Base-by-base conservation (phyloP, 1,140 invertebrate genomes). In the Meloidogyne exigua region DNA sequence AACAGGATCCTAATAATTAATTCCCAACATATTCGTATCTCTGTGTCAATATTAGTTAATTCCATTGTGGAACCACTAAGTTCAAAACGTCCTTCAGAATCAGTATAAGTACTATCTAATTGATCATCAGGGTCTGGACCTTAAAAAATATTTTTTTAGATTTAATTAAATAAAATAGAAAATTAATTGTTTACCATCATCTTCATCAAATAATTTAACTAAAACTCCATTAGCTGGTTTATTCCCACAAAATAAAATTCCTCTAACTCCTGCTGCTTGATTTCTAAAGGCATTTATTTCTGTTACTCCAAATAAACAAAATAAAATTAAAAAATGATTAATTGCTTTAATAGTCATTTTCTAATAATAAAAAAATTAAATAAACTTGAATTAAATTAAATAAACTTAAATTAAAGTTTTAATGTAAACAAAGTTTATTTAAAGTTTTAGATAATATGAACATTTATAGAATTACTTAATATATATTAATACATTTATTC, bases 111-210 rank as follows among this genome's bases (percentile, higher is more conserved):
- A 23, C 68, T 77, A 57, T 82, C 83, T 4, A 88, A 77, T 26
- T 82, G n/a, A 62, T 87, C 85, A 72, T 87, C 86, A 1, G 85
- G 87, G 75, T 87, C 86, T 2, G 86, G 85, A 2, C 83, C 84
- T 82, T 32, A 75, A 81, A 65, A 11, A 18, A 25, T 7, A 65
- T 25, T 7, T 25, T 65, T 65, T 65, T 65, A 3, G 7, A 32
- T 39, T 39, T 9, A 32, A 32, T 39, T 39, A 39, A 39, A 39
- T 9, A 32, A 32, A 32, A 32, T 3, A 3, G 2, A 32, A 32
- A 32, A 32, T 3, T 32, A 3, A 32, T 44, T 13, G 12, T 64
- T 75, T n/a, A 82, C 84, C 83, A 75, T 85, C 81, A 68, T 87
- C 84, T 68, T 87, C 79, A 68, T 86, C 84, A 42, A 79, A 79